Evolutionary conservation across 2,888 invertebrate species (phyloP), one percentile per base, ranked within the genome.

Genomic region (Drosophila infuscata): DNA sequence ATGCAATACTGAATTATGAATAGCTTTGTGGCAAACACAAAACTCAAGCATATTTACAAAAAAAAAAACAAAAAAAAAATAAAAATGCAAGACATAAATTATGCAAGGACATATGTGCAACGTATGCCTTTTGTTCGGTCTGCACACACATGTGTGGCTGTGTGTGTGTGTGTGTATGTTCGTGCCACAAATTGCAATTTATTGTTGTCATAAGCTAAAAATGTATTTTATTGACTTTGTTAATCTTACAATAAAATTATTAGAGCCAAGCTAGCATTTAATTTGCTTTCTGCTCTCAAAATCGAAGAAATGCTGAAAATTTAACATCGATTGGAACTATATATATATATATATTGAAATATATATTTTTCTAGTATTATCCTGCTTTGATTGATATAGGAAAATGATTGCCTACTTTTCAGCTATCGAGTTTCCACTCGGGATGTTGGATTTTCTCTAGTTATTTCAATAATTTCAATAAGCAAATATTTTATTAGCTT

Each of bases 161-260:
- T 25, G 25, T 17, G 1, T 20, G n/a, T 48, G 49, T 52, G 36
- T 46, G 38, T 59, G 33, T 64, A 59, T 49, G 68, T 69, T 51
- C 70, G 58, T 25, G 25, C 25, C 25, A 63, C 43, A 67, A 76
- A 73, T 59, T 59, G 17, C 78, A 76, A 84, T 84, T 84, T 84
- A 84, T 88, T 63, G 70, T 71, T 49, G 46, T 78, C 74, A 88
- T 84, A 86, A 84, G 88, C 86, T 78, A 63, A 73, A 71, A 65
- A 85, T 83, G 68, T 79, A 74, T 72, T 88, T 86, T 83, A 81
- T 83, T 81, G 79, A 83, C 81, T 83, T 83, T 86, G 88, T 88
- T 81, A 83, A 88, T 74, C 86, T 78, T 49, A 76, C 75, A 81
- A 88, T 83, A 81, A 86, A 84, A 74, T 69, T 57, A 46, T 69